Base-by-base conservation (phyloP, 2,113 vertebrate species). In the Anseranas semipalmata region DNA sequence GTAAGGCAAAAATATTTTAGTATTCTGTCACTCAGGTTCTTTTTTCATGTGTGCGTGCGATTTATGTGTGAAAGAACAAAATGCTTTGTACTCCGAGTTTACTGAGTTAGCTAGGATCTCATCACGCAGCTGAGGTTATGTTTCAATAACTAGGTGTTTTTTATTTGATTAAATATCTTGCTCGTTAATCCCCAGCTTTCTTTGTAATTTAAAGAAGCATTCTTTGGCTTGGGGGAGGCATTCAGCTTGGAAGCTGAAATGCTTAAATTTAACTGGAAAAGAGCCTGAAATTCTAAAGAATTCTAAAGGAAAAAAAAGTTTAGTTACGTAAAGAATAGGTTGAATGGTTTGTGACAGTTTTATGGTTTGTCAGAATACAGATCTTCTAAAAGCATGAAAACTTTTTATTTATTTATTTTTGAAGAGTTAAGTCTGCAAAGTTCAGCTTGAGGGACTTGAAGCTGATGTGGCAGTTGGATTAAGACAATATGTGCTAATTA, bases 401-500 rank as follows among this genome's bases (percentile, higher is more conserved):
- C 12, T n/a, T 65, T 28, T 63, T 25, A 59, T 35, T 17, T 39
- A 39, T 62, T 39, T 37, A 39, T 39, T 63, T 90, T 60, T 27
- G 7, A 65, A 83, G 46, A 88, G 50, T 39, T 62, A 39, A 87
- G n/a, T 58, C n/a, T 85, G 59, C 39, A n/a, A n/a, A 15, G 12
- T 82, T 93, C 67, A 80, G 27, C 53, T 91, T 66, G 60, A 88
- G 53, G 78, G 71, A 52, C 62, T 91, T 76, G 3, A 89, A 32
- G 82, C 67, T 79, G 58, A 80, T 86, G 41, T 33, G n/a, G 66
- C 79, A 76, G 66, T 72, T 94, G 79, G 82, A 89, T 52, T 83
- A 75, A 92, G 82, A 80, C 75, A 63, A 19, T 59, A n/a, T 65
- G 72, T 95, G 79, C 90, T 92, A 95, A 95, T 93, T 94, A 88